phyloP scores from a whole-genome alignment of 2,113 vertebrate genomes.

The Proteles cristata region DNA sequence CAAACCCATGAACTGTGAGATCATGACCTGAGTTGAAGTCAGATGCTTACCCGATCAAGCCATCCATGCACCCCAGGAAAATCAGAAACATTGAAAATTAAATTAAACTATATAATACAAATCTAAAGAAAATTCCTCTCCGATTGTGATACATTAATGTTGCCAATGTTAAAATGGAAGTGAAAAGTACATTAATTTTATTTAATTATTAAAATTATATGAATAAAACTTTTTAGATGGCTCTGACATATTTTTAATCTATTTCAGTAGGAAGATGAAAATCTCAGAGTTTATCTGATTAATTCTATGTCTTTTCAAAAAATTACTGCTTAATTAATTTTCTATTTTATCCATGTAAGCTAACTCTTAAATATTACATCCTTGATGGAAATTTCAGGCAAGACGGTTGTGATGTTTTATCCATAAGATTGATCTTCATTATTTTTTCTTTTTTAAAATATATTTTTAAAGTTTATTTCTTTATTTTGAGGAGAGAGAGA shows the following conservation, averaged over 20 bases:
- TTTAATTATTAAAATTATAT: not conserved
- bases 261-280: not conserved
- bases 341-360: not conserved
- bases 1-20: too few species aligned
- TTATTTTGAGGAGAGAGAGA: too few species aligned
- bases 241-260: not conserved
- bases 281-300: not conserved
- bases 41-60: too few species aligned
- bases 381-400: not conserved
- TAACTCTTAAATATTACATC: not conserved
- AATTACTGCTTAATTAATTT: not conserved
- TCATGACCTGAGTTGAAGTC: too few species aligned
- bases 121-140: not conserved
- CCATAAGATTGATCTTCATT: not conserved
- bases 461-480: too few species aligned
- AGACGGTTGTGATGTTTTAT: not conserved
- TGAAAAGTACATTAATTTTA: not conserved
- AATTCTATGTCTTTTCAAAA: not conserved
- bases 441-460: not conserved
- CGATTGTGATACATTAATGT: not conserved
- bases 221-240: not conserved
- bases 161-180: not conserved
- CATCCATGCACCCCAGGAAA: too few species aligned
- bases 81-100: not conserved
- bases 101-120: not conserved